These are phyloP conservation scores for Remorina albescens DNA, from an alignment of 2,797 vertebrate species.

Conservation along the genomic window DNA sequence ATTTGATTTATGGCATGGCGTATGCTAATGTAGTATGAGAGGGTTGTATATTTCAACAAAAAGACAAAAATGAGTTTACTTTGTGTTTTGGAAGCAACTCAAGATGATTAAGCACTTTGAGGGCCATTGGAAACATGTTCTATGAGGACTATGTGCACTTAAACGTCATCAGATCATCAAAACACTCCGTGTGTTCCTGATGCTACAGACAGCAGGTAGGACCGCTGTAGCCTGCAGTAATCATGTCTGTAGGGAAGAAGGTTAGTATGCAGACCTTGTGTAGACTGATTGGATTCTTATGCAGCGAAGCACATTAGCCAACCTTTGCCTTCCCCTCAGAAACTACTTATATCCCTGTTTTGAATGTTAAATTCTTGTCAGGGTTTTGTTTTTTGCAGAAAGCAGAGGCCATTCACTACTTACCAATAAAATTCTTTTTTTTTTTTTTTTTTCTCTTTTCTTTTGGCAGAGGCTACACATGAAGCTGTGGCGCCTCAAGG, in stretches of 20 bases:
- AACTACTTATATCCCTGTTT: constrained; percentile 67
- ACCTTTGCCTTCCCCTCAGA: constrained; percentile 66
- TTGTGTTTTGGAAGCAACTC: constrained; percentile 38
- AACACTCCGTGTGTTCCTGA: constrained; percentile 17
- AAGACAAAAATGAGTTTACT: constrained; percentile 27
- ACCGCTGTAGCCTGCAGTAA: constrained; percentile 48
- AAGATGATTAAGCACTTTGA: constrained; percentile 46
- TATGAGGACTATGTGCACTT: constrained; percentile 20
- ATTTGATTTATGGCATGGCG: constrained; percentile 64
- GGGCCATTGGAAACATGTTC: constrained; percentile 10
- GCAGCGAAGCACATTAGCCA: constrained; percentile 67
- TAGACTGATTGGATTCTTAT: constrained; percentile 68
- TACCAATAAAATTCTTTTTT: constrained; percentile 42
- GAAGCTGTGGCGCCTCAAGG: constrained; percentile 43
- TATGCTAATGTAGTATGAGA: constrained; percentile 58
- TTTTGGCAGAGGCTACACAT: constrained; percentile 21
- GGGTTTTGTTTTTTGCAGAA: constrained; percentile 40
- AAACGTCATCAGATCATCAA: constrained; percentile 29
- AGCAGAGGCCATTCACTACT: constrained; percentile 51
- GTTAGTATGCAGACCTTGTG: constrained; percentile 73
- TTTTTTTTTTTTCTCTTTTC: constrained; percentile 22
- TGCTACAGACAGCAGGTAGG: constrained; percentile 34
- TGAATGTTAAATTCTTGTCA: constrained; percentile 72
- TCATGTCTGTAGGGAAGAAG: constrained; percentile 52
- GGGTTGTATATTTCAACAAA: constrained; percentile 21